Base-by-base conservation (phyloP, 2,888 invertebrate genomes). In the Cryptocephalus primarius region DNA sequence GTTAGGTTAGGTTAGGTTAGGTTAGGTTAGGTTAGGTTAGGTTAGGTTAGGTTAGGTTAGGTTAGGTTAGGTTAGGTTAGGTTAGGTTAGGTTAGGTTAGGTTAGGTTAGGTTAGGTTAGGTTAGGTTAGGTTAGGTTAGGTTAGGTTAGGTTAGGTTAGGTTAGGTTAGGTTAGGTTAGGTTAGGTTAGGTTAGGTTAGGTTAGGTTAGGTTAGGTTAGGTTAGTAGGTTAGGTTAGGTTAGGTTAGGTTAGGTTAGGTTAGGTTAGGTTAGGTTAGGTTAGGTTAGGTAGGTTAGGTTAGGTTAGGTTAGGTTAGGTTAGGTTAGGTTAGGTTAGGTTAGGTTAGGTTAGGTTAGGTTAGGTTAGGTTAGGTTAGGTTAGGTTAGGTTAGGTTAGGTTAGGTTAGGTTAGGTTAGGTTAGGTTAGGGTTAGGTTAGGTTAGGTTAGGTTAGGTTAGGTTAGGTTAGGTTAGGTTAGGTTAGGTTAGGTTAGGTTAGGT, bases 251-350 rank as follows among this genome's bases (percentile, higher is more conserved):
- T 34, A 34, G 34, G 34, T 34, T 34, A 9, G n/a, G 34, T 9
- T 34, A 9, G n/a, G 34, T 9, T 34, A 9, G 32, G 42, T 22
- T 42, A 42, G 42, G 42, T 42, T 41, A 41, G 41, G 41, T 41
- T 41, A 41, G 41, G 34, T 34, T 34, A 34, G 34, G 34, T 34
- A n/a, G 34, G n/a, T n/a, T n/a, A n/a, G n/a, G n/a, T n/a, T n/a
- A n/a, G n/a, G n/a, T n/a, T n/a, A n/a, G n/a, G n/a, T 34, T 34
- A 34, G 34, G 34, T 34, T 34, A 34, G 34, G 34, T n/a, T n/a
- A n/a, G n/a, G n/a, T n/a, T n/a, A n/a, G n/a, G n/a, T n/a, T n/a
- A n/a, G n/a, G n/a, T n/a, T n/a, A n/a, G n/a, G n/a, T n/a, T n/a
- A n/a, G n/a, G n/a, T n/a, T n/a, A n/a, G n/a, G n/a, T n/a, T n/a